Evolutionary conservation across 2,797 vertebrate species (phyloP).

Genomic region (Zalophus californianus): DNA sequence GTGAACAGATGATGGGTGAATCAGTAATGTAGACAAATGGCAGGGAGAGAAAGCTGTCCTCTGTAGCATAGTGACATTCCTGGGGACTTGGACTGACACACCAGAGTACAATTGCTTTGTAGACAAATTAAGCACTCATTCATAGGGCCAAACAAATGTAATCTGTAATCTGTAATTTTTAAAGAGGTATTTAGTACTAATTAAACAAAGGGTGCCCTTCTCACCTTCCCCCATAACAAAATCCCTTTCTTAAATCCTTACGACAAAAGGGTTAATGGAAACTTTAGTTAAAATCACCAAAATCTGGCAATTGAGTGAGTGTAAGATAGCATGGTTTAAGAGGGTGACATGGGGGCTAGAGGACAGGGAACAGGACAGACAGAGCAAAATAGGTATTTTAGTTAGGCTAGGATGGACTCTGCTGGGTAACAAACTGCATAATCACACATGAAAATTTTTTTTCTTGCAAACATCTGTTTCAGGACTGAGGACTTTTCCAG

Average conservation of each 20-base stretch:
- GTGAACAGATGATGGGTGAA: slow-evolving; percentile 59
- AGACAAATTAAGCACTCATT: slow-evolving; percentile 34
- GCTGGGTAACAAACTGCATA: neutral
- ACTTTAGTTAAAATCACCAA: slow-evolving; percentile 42
- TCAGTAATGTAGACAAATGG: slow-evolving; percentile 55
- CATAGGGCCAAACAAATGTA: neutral
- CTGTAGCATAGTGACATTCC: neutral
- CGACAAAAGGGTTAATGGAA: slow-evolving; percentile 49
- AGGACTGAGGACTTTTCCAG: neutral
- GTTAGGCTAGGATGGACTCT: neutral
- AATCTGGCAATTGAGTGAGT: slow-evolving; percentile 10
- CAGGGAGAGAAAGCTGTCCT: slow-evolving; percentile 11
- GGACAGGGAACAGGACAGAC: neutral
- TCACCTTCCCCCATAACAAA: slow-evolving; percentile 11
- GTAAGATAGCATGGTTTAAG: neutral
- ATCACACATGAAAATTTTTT: neutral
- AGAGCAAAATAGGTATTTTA: neutral
- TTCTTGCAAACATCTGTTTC: neutral
- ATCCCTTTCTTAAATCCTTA: slow-evolving; percentile 28
- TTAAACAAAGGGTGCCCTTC: slow-evolving; percentile 20
- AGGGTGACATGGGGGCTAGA: neutral
- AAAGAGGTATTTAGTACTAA: slow-evolving; percentile 41
- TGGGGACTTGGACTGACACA: neutral
- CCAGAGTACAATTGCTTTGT: neutral
- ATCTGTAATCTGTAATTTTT: slow-evolving; percentile 30